phyloP scores from a whole-genome alignment of 2,888 invertebrate species.

The Anorthoa munda region DNA sequence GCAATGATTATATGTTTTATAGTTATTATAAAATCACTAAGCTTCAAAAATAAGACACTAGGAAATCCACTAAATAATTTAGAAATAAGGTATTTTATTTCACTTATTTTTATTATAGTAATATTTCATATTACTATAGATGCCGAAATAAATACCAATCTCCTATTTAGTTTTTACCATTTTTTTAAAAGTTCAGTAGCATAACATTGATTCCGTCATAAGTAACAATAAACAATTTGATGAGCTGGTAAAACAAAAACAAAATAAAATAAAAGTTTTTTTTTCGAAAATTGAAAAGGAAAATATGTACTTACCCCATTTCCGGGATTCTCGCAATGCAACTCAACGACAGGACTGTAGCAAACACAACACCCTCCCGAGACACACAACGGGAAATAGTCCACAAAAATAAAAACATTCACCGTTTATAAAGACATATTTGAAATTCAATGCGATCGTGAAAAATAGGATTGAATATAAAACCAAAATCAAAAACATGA shows the following conservation, averaged over 20 bases:
- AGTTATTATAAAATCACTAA: neutral
- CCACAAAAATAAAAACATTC: constrained; percentile 80
- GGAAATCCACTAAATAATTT: neutral
- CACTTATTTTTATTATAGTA: no score
- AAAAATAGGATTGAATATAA: constrained; percentile 85
- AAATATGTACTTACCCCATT: constrained; percentile 80
- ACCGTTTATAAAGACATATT: constrained; percentile 88
- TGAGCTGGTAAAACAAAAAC: neutral
- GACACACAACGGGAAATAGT: constrained; percentile 82
- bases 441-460: constrained; percentile 89
- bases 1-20: neutral
- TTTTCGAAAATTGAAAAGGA: neutral
- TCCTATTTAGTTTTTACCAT: no score
- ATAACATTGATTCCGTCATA: neutral
- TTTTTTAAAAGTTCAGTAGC: neutral
- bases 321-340: constrained; percentile 59
- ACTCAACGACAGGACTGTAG: constrained; percentile 50
- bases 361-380: constrained; percentile 78
- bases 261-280: neutral
- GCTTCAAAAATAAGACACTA: neutral
- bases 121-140: no score
- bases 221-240: neutral
- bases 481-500: constrained; percentile 80
- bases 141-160: no score
- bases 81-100: neutral